Evolutionary conservation across 2,113 vertebrate species (phyloP).

Genomic region (Trogon surrucura): DNA sequence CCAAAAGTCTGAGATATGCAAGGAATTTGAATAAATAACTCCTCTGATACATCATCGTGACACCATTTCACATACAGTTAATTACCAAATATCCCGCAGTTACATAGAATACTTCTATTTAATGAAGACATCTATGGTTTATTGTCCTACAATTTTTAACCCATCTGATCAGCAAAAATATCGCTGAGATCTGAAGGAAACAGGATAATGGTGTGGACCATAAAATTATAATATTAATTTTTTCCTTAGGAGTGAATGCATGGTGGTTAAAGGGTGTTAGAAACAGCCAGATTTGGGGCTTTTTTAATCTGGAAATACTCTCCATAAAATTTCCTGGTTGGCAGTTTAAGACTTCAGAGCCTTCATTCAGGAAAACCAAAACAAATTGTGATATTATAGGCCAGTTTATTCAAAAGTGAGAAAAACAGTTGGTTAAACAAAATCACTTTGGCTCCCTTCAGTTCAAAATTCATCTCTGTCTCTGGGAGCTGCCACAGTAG

Average conservation of each 20-base stretch:
- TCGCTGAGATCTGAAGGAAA: background rate
- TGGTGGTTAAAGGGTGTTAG: background rate
- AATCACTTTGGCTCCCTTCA: conserved; percentile 26
- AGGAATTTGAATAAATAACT: background rate
- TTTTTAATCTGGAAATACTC: conserved; percentile 22
- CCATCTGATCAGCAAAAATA: background rate
- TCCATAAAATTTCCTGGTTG: background rate
- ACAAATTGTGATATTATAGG: conserved; percentile 10
- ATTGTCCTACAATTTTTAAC: background rate
- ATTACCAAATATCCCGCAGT: background rate
- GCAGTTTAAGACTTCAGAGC: background rate
- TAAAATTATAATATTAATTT: background rate
- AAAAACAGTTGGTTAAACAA: conserved; percentile 7
- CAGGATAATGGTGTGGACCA: background rate
- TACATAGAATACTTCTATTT: background rate
- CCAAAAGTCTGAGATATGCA: background rate
- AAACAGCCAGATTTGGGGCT: background rate
- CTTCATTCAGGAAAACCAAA: conserved; percentile 43
- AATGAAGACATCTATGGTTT: background rate
- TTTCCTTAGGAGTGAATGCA: background rate
- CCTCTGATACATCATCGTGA: background rate
- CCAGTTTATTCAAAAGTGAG: conserved; percentile 9
- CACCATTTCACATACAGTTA: too few relatives aligned
- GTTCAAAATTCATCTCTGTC: conserved; percentile 22
- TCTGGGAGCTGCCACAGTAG: background rate